Percentiles rank a stretch among this genome's conserved stretches.
Conservation (phyloP, 1,140 invertebrate genomes). For the Drosophila leontia region DNA sequence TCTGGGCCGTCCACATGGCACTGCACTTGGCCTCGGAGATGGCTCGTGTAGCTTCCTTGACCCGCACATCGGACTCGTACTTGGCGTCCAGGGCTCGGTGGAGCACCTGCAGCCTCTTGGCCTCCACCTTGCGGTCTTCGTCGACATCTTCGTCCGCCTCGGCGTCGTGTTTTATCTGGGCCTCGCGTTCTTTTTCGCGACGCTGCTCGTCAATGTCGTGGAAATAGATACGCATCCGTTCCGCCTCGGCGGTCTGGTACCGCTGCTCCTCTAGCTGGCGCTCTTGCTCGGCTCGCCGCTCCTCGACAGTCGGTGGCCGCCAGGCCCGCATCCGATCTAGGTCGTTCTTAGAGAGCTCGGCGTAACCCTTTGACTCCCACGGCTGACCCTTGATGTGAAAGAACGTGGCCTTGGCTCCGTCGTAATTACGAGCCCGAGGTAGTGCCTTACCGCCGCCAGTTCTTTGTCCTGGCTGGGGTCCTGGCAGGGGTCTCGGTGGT, state of each 20-base stretch:
- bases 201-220: slow-evolving; percentile 60
- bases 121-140: slow-evolving; percentile 47
- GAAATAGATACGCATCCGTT: slow-evolving; percentile 53
- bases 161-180: slow-evolving; percentile 37
- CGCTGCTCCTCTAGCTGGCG: slow-evolving; percentile 53
- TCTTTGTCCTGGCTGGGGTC: no score
- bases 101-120: slow-evolving; percentile 49
- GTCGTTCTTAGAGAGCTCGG: slow-evolving; percentile 35
- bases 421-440: slow-evolving; percentile 24
- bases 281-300: slow-evolving; percentile 50
- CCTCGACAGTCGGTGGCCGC: slow-evolving; percentile 50
- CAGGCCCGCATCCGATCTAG: slow-evolving; percentile 51
- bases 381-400: slow-evolving; percentile 63
- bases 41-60: slow-evolving; percentile 48
- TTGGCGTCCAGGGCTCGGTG: slow-evolving; percentile 43
- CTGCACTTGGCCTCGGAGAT: slow-evolving; percentile 71
- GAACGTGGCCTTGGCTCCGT: slow-evolving; percentile 60
- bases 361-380: slow-evolving; percentile 64
- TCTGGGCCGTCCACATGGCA: slow-evolving; percentile 72
- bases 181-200: slow-evolving; percentile 52
- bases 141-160: slow-evolving; percentile 56
- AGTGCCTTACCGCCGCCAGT: slow-evolving; percentile 25
- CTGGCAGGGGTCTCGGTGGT: slow-evolving; percentile 11
- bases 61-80: slow-evolving; percentile 56
- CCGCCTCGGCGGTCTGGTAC: slow-evolving; percentile 52